These are phyloP conservation scores for Melanocharis versteri DNA, from an alignment of 2,113 vertebrate genomes.

Conservation along the genomic window DNA sequence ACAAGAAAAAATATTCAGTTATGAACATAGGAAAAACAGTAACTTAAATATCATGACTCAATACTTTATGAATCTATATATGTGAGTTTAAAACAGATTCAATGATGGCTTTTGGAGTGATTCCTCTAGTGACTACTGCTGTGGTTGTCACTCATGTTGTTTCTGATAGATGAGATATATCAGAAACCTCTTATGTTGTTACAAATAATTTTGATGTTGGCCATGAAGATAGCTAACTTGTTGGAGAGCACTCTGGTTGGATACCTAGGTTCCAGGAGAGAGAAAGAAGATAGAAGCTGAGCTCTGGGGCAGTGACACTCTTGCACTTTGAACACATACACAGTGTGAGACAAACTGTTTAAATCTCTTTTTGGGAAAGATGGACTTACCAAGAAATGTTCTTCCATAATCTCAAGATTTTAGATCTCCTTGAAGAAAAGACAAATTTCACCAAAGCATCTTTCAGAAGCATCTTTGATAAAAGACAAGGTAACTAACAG, in stretches of 20 bases:
- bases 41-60: neutral
- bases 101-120: neutral
- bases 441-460: neutral
- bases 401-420: neutral
- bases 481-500: neutral
- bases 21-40: neutral
- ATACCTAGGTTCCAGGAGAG: neutral
- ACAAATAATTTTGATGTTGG: neutral
- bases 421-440: neutral
- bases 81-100: neutral
- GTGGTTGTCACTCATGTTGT: neutral
- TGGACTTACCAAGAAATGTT: neutral
- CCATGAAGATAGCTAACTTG: neutral
- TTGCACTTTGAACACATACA: neutral
- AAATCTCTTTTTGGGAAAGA: neutral
- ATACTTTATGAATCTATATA: neutral
- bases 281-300: neutral
- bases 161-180: neutral
- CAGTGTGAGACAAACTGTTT: neutral
- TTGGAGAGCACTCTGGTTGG: neutral
- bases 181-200: neutral
- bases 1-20: neutral
- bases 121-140: neutral
- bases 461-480: neutral
- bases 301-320: neutral